Base-by-base conservation (phyloP, 2,797 vertebrate species). In the Hoplostethus mediterraneus region DNA sequence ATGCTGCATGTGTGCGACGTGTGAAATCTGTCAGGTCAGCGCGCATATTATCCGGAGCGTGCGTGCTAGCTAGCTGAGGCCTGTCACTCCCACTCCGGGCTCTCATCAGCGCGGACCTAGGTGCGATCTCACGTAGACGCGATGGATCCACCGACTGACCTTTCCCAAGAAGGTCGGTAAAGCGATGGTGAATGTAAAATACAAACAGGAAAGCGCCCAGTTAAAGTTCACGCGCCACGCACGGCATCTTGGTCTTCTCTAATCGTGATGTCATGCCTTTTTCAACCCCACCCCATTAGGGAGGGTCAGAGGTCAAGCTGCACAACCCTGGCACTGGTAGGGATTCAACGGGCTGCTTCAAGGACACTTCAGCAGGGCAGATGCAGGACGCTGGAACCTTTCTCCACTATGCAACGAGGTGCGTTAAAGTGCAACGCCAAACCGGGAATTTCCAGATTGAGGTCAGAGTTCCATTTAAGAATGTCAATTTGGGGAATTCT, bases 61-160 rank as follows among this genome's bases (percentile, higher is more conserved):
- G 33, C 6, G 3, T 33, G 31, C 31, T 70, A 85, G 73, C 38
- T 40, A 71, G 48, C 80, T 85, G 71, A 85, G 76, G 77, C 63
- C 49, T 73, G 63, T 73, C 69, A 68, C 79, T 78, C 63, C 59
- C 47, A 58, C 64, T 73, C 48, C n/a, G 11, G 25, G 21, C 57
- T 71, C 63, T 81, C 68, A 73, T 81, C 79, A 65, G 60, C 9
- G 30, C 73, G 65, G 82, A 58, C 75, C 72, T 71, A 64, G 71
- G 61, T 65, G 64, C 45, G 71, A 73, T 48, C 42, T 48, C 70
- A 75, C 48, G 60, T 67, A 45, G 7, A 30, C 13, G 13, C 42
- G 10, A 63, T 65, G 52, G 58, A 67, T 76, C 45, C 66, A 30
- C 55, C 25, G 8, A 21, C 3, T 28, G 58, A 71, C 63, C 72